A percentile compares a stretch with the other conserved stretches of the same genome.
Conservation (phyloP, 2,888 invertebrate species). For the Morpho deidamia region DNA sequence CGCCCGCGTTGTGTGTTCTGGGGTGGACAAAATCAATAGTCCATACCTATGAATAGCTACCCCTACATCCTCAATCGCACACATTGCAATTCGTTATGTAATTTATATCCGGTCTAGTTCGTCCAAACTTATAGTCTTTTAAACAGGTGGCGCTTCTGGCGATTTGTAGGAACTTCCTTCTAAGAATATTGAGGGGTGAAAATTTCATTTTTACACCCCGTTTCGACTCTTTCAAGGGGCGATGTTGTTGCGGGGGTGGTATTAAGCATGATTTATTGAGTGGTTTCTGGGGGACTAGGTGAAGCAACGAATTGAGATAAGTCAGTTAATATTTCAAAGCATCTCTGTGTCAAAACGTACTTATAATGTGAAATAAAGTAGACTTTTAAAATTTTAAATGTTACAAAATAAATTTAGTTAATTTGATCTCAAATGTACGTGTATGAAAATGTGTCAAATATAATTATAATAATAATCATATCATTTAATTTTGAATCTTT, state of each 20-base stretch:
- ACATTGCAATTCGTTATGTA: constrained; percentile 67
- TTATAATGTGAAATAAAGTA: too few relatives aligned
- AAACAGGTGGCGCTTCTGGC: constrained; percentile 53
- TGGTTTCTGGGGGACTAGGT: constrained; percentile 9
- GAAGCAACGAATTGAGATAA: not conserved
- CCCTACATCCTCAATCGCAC: constrained; percentile 60
- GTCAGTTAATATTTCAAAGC: not conserved
- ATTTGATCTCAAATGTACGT: too few relatives aligned
- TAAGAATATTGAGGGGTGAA: constrained; percentile 18
- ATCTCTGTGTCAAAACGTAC: too few relatives aligned
- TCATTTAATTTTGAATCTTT: too few relatives aligned
- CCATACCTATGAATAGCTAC: constrained; percentile 64
- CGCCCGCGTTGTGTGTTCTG: constrained; percentile 46
- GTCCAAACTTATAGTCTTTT: constrained; percentile 48
- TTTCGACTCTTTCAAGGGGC: constrained; percentile 8
- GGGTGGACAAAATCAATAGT: constrained; percentile 78
- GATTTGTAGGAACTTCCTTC: constrained; percentile 12
- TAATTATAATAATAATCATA: too few relatives aligned
- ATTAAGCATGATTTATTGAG: constrained; percentile 16
- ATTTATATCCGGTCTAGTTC: constrained; percentile 48
- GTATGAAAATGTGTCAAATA: too few relatives aligned
- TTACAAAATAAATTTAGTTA: too few relatives aligned
- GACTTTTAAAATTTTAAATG: too few relatives aligned
- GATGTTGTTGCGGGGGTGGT: constrained; percentile 8
- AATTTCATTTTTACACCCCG: constrained; percentile 13